Evolutionary conservation across 2,888 invertebrate species (phyloP), one percentile per base, ranked within the genome.

Genomic region (Clitarchus hookeri): DNA sequence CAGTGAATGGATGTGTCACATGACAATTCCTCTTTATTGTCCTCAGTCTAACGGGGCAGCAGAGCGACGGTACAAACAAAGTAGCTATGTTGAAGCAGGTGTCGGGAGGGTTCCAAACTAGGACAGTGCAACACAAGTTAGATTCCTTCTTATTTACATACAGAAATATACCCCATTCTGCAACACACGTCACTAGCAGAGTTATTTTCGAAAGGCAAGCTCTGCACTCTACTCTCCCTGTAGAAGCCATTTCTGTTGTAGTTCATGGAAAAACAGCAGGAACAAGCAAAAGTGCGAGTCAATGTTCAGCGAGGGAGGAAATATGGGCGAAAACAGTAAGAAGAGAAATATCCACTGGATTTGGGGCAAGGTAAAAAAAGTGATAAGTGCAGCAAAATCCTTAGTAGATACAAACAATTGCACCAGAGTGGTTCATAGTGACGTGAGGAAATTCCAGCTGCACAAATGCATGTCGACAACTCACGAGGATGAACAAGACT

Each of bases 141-240:
- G 26, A 83, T 23, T 44, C 2, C 11, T 83, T 83, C 13, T 83
- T 83, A 44, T 83, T 83, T 83, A 26, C 83, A n/a, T 83, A 83
- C 8, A 36, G 83, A 23, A 83, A 83, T 26, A 83, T 26, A 11
- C 83, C 83, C 23, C 27, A 26, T 83, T 25, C 25, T n/a, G 3
- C 11, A 23, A 83, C n/a, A n/a, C n/a, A n/a, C n/a, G 23, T 6
- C 83, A 83, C 83, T 26, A 6, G 83, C 9, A 9, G 27, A 83
- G 25, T 6, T 83, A 9, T 44, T 83, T 36, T 26, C 16, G n/a
- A 83, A 26, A 26, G 23, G 27, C 23, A 83, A 83, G 44, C 83
- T 0, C 27, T 23, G 25, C 23, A 26, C 26, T 79, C 25, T 19
- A 26, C 23, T 79, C 12, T 19, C 13, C 23, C 25, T 27, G 23